Conservation (phyloP, 2,797 vertebrate genomes). For the Iguana delicatissima region DNA sequence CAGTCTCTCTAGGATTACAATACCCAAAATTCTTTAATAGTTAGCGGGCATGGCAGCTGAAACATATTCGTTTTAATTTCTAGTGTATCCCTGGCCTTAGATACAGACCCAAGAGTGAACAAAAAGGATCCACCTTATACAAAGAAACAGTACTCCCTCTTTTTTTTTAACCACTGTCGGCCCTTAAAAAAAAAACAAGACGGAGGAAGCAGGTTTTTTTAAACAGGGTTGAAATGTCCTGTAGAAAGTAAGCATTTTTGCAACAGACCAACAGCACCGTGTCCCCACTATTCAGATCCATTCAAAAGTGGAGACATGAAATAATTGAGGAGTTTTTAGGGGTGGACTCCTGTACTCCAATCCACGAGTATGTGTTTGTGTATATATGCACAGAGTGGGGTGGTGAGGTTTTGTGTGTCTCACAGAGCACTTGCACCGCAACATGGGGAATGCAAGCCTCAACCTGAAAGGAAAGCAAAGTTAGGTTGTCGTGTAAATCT, state of each 20-base stretch:
- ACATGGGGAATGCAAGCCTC: background rate
- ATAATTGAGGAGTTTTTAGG: background rate
- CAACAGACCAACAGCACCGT: background rate
- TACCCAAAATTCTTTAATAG: background rate
- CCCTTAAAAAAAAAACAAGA: too few relatives aligned
- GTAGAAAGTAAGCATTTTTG: background rate
- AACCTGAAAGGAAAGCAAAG: background rate
- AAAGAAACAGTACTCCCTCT: background rate
- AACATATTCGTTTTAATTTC: background rate
- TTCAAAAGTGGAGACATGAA: background rate
- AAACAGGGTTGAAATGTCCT: slow-evolving; percentile 5
- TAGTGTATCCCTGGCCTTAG: background rate
- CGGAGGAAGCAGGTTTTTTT: background rate
- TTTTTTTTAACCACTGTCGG: too few relatives aligned
- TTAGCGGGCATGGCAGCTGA: background rate
- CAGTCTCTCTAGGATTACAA: background rate
- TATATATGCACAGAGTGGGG: background rate
- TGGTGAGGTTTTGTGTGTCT: too few relatives aligned
- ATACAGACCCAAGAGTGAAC: background rate
- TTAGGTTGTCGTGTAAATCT: slow-evolving; percentile 13
- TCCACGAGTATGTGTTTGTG: too few relatives aligned
- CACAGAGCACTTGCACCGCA: background rate
- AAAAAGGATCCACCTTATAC: background rate
- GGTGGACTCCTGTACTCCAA: background rate
- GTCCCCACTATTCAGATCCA: background rate